Evolutionary conservation across 2,888 invertebrate species (phyloP).

Genomic region (Macropis europaea): DNA sequence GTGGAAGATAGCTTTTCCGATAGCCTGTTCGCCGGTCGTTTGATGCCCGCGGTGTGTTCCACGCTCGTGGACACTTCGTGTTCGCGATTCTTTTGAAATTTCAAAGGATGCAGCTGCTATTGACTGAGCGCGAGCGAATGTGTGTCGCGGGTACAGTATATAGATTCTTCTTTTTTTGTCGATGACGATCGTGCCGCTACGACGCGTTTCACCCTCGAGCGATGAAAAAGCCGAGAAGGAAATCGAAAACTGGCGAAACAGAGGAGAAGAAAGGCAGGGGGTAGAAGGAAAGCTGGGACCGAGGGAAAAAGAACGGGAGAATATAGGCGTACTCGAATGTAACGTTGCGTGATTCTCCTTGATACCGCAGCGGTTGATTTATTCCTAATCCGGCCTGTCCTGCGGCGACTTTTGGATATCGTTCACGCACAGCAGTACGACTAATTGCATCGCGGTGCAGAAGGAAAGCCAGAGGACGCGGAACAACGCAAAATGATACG

Average conservation of each 20-base stretch:
- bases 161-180: constrained; percentile 46
- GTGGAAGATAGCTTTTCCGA: neutral
- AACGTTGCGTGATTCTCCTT: constrained; percentile 16
- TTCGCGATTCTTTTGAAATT: constrained; percentile 14
- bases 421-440: constrained; percentile 7
- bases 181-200: constrained; percentile 40
- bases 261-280: neutral
- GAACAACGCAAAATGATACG: neutral
- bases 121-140: constrained; percentile 40
- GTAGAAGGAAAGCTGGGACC: neutral
- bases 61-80: neutral
- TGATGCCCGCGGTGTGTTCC: neutral
- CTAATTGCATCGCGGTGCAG: constrained; percentile 15
- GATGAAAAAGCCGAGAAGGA: neutral
- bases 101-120: constrained; percentile 30
- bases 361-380: neutral
- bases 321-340: constrained; percentile 10
- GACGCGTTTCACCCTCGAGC: constrained; percentile 29
- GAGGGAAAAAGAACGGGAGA: neutral
- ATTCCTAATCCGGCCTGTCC: constrained; percentile 19
- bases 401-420: constrained; percentile 24
- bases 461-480: neutral
- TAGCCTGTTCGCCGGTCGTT: neutral
- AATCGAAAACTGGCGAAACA: neutral
- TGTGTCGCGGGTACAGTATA: constrained; percentile 44